Conservation (phyloP, 2,797 vertebrate species). For the Melopsittacus undulatus region DNA sequence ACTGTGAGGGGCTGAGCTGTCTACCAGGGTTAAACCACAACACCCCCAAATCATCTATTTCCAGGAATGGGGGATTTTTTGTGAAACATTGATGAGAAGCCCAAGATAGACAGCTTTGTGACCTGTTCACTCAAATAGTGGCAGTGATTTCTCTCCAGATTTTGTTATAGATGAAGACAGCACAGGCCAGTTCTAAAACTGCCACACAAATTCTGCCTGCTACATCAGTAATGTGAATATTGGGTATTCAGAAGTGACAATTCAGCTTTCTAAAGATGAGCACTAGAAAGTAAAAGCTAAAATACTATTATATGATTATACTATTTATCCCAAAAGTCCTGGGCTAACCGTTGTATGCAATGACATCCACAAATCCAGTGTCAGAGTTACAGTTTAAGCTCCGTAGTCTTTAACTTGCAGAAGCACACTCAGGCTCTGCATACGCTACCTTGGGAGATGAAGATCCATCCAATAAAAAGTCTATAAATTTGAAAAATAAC, state of each 20-base stretch:
- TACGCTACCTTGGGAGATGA: conserved; percentile 34
- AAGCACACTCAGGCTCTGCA: background rate
- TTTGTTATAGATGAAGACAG: background rate
- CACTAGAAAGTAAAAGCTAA: background rate
- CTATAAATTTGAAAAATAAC: conserved; percentile 62
- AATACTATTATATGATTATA: background rate
- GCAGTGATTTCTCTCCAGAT: background rate
- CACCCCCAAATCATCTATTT: conserved; percentile 5
- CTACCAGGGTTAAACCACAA: background rate
- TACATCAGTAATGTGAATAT: background rate
- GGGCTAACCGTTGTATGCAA: background rate
- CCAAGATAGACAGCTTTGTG: background rate
- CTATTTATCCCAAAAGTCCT: background rate
- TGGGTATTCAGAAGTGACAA: background rate
- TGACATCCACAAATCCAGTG: background rate
- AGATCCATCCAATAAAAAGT: conserved; percentile 45
- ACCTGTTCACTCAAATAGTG: background rate
- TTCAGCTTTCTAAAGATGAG: background rate
- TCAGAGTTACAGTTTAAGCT: background rate
- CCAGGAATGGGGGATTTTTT: background rate
- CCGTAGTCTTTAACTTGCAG: background rate
- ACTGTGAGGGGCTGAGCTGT: background rate
- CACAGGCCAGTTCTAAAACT: background rate
- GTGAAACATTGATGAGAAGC: background rate
- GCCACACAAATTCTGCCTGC: background rate